These are phyloP conservation scores for Pipistrellus kuhlii DNA, from an alignment of 2,797 vertebrate genomes.

Conservation along the genomic window DNA sequence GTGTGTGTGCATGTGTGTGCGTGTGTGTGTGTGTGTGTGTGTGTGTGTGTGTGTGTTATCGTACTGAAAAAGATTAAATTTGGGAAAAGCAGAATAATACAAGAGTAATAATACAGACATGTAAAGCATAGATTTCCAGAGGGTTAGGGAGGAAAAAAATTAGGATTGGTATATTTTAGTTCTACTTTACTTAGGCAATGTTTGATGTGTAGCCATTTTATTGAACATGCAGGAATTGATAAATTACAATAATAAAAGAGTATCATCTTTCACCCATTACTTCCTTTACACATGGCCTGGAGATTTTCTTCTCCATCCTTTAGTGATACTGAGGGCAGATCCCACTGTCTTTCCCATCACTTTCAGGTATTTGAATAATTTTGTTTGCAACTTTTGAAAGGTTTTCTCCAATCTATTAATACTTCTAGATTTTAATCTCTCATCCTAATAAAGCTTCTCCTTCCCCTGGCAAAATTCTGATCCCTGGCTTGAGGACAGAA, in stretches of 20 bases:
- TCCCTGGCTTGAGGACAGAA: neutral
- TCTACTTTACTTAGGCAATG: neutral
- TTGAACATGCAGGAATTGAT: neutral
- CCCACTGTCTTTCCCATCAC: neutral
- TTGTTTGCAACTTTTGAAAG: slow-evolving; percentile 25
- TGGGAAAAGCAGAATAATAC: neutral
- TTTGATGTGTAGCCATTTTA: neutral
- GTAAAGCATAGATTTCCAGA: neutral
- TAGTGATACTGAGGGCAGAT: neutral
- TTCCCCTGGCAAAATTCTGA: neutral
- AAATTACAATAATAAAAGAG: neutral
- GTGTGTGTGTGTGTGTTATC: neutral
- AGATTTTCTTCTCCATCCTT: neutral
- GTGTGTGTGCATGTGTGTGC: neutral
- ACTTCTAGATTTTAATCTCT: neutral
- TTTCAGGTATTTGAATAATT: neutral
- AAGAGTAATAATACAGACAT: neutral
- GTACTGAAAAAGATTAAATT: neutral
- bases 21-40: neutral
- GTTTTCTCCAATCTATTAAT: neutral
- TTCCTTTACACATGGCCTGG: neutral
- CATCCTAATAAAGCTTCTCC: neutral
- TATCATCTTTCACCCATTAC: neutral
- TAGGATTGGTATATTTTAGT: neutral
- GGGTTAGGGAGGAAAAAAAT: neutral